phyloP scores from a whole-genome alignment of 1,140 invertebrate species.

The Ptiloglossa arizonensis region DNA sequence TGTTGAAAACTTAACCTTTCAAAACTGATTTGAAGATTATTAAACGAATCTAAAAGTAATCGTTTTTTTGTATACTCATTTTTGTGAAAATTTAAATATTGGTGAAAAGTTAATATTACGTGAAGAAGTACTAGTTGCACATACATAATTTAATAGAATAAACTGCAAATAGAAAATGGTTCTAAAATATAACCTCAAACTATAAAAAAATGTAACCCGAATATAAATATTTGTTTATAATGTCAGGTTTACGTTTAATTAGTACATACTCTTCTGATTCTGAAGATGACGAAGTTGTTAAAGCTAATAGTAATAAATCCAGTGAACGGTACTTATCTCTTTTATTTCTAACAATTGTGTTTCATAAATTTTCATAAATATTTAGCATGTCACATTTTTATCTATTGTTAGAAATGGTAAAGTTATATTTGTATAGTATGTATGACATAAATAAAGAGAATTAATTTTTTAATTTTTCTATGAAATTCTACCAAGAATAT shows the following conservation, averaged over 20 bases:
- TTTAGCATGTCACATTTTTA: neutral
- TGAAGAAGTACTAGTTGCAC: too few relatives aligned
- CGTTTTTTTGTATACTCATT: neutral
- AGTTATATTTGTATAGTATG: neutral
- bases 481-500: neutral
- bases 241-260: slow-evolving; percentile 73
- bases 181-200: slow-evolving; percentile 13
- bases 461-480: slow-evolving; percentile 9
- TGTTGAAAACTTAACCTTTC: neutral
- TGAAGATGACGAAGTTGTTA: slow-evolving; percentile 65
- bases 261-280: slow-evolving; percentile 67
- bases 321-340: slow-evolving; percentile 26
- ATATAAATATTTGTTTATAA: slow-evolving; percentile 33
- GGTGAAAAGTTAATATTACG: neutral
- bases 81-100: neutral
- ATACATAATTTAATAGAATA: neutral
- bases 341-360: neutral
- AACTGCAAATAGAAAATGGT: neutral
- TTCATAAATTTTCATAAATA: neutral
- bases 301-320: slow-evolving; percentile 7
- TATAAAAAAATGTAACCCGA: neutral
- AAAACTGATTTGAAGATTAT: neutral
- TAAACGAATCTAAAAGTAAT: neutral
- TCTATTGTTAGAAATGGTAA: neutral
- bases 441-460: neutral